Percentiles rank a stretch among this genome's conserved stretches.
Conservation (phyloP, 1,140 invertebrate genomes). For the Zaprionus africanus region DNA sequence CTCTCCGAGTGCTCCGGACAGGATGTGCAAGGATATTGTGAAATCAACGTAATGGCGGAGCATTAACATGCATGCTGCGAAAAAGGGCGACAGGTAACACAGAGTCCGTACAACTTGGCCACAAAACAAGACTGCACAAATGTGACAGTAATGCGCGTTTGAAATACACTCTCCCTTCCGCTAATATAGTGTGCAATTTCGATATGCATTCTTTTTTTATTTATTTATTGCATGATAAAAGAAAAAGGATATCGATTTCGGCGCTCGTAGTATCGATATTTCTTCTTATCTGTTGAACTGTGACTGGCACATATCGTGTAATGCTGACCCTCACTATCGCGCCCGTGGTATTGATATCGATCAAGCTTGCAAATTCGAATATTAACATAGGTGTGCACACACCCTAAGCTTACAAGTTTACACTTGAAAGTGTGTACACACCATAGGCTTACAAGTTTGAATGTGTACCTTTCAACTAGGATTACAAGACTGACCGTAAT, state of each 20-base stretch:
- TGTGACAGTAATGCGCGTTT: background rate
- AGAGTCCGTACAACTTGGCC: slow-evolving; percentile 35
- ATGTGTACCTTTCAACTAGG: background rate
- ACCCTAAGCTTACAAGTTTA: no score
- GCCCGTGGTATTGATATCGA: no score
- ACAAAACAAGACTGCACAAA: slow-evolving; percentile 28
- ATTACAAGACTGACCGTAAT: no score
- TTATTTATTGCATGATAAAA: background rate
- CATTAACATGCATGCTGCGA: slow-evolving; percentile 69
- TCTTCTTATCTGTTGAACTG: no score
- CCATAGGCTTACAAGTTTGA: no score
- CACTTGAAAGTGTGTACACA: no score
- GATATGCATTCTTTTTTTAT: no score
- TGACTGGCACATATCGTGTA: no score
- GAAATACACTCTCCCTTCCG: slow-evolving; percentile 11
- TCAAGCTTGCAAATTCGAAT: background rate
- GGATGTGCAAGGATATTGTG: slow-evolving; percentile 79
- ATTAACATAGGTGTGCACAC: background rate
- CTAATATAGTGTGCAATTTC: background rate
- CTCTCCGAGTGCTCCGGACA: slow-evolving; percentile 45
- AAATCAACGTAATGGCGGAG: slow-evolving; percentile 75
- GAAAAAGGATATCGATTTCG: background rate
- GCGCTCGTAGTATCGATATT: background rate
- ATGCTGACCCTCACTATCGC: no score
- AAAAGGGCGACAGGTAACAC: slow-evolving; percentile 55